Evolutionary conservation across 2,888 invertebrate species (phyloP), one percentile per base, ranked within the genome.

Genomic region (Yponomeuta malinellus): DNA sequence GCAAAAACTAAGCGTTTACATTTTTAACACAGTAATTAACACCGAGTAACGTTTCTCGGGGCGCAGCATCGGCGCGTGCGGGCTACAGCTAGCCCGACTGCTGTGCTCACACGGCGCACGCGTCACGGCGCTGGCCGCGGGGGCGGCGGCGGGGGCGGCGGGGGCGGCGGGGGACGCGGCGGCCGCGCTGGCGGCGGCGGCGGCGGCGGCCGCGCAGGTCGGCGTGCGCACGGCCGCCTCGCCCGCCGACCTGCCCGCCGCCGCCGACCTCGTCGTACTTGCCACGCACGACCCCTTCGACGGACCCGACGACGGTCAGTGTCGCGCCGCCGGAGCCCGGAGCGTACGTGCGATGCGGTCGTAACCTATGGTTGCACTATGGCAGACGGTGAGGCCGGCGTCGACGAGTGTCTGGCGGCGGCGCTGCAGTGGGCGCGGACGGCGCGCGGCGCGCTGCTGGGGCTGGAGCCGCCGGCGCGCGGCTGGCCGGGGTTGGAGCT

Each of bases 61-160:
- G 10, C 73, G 67, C 74, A 89, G 87, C 2, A 67, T 67, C 63
- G 71, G 80, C 73, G 67, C 72, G 67, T 66, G 73, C 70, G 97
- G 95, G 37, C 93, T 96, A 29, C 95, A 95, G 78, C 95, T 96
- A 70, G 96, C 95, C 48, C 94, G 97, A 15, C 96, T 97, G 84
- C 93, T 98, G 75, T 95, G 96, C 71, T 95, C 96, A 79, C 97
- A 97, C 85, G 97, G 97, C 70, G 95, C 96, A 0, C 94, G 94
- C 74, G 95, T 95, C 0, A 87, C 95, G 31, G 64, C 43, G 33
- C 64, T 70, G 64, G 1, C 15, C 0, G 52, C 52, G 52, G 15
- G 52, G 15, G 15, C 52, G 68, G 76, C 74, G 23, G 23, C 23
- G 23, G 23, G 23, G 23, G 23, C 23, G 72, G 64, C 68, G 74